Evolutionary conservation across 1,140 invertebrate species (phyloP).

Genomic region (Hormaphis cornu): DNA sequence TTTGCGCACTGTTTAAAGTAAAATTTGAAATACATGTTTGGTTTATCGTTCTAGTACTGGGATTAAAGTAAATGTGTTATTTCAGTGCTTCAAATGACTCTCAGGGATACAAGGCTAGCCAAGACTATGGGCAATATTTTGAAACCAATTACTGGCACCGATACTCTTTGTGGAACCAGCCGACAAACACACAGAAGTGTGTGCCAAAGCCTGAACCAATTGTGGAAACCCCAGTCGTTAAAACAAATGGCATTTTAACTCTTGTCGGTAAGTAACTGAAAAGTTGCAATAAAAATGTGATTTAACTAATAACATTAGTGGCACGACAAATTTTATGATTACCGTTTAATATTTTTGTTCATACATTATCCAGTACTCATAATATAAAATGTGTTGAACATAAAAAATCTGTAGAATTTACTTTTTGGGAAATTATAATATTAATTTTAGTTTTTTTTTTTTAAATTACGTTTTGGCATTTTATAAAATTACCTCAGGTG

Average conservation of each 20-base stretch:
- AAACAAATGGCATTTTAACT: not conserved
- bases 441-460: no score
- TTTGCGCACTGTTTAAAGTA: no score
- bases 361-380: no score
- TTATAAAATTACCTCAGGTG: no score
- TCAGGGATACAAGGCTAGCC: conserved; percentile 36
- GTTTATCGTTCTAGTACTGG: not conserved
- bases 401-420: no score
- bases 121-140: conserved; percentile 57
- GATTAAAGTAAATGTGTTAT: not conserved
- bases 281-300: not conserved
- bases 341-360: not conserved
- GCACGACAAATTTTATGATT: not conserved
- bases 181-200: not conserved
- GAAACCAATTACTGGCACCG: conserved; percentile 42
- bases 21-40: no score
- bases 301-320: not conserved
- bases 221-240: not conserved
- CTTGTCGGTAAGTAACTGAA: not conserved
- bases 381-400: conserved; percentile 25
- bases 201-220: not conserved
- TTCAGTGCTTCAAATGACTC: conserved; percentile 28
- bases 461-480: no score
- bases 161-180: conserved; percentile 12
- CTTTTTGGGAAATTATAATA: no score